Evolutionary conservation across 2,888 invertebrate genomes (phyloP), one percentile per base, ranked within the genome.

Genomic region (Buathra laborator): DNA sequence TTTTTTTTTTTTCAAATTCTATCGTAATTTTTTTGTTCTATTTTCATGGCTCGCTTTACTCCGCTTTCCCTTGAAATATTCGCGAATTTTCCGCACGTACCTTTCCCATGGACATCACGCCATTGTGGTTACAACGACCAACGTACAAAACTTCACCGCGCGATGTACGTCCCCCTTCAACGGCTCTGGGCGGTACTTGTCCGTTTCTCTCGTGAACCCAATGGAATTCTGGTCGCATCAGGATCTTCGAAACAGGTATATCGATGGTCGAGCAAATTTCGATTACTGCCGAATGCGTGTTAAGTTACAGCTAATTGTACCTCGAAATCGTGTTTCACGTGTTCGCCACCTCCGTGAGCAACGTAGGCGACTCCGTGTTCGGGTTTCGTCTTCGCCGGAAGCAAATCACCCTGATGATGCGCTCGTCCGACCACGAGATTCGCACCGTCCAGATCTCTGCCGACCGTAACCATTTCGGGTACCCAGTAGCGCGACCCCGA

Each of bases 141-240:
- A 94, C 88, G 87, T 91, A 94, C 53, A 94, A 90, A 29, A 89
- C 87, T 88, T 94, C 94, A 10, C 94, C 94, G 19, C 79, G 85
- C 14, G 86, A 86, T 6, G 94, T 93, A 53, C 88, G 89, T 56
- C 94, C 94, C 19, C 89, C 94, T 74, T 90, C 89, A 19, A 94
- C 90, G 7, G 94, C 94, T 72, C 92, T 90, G 4, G 90, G 88
- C 16, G 94, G 94, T 43, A 93, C 88, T 37, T 89, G 86, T 12
- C 93, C 92, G 66, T 91, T 79, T 3, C 87, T 71, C 16, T 89
- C 81, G 3, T 62, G 89, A 12, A 91, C 66, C 91, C 93, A 93
- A 9, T 86, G 78, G 86, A 92, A 90, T 43, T 90, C 89, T 19
- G 89, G 80, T 3, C 89, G 91, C 90, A 91, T 90, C 62, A 92